phyloP scores from a whole-genome alignment of 2,113 vertebrate genomes.

The Strix uralensis region DNA sequence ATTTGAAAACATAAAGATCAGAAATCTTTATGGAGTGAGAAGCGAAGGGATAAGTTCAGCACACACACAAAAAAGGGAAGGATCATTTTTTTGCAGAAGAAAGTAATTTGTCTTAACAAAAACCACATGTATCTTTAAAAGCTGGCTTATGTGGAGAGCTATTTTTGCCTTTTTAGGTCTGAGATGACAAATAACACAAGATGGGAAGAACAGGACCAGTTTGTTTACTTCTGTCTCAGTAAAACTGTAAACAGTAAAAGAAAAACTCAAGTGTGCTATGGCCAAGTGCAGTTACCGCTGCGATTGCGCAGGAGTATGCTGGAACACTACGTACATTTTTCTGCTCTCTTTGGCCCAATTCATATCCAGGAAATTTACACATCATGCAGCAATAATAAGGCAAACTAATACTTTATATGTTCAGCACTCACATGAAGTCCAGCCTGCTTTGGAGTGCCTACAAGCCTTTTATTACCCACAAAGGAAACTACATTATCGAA shows the following conservation, averaged over 20 bases:
- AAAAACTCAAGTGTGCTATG: neutral
- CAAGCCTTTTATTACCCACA: neutral
- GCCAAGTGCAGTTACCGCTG: rapidly evolving
- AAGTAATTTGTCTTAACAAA: neutral
- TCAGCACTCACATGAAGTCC: neutral
- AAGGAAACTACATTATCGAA: neutral
- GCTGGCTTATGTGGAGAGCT: neutral
- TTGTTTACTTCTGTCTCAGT: conserved; percentile 6
- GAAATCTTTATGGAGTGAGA: neutral
- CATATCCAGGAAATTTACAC: conserved; percentile 26
- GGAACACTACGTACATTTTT: neutral
- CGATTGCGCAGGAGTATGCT: rapidly evolving
- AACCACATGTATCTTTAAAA: neutral
- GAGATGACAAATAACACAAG: neutral
- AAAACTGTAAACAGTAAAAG: neutral
- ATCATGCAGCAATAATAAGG: neutral
- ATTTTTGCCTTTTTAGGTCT: neutral
- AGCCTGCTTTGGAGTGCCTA: neutral
- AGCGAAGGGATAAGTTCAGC: neutral
- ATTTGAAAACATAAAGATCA: neutral
- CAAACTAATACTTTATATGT: neutral
- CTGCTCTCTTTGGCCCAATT: neutral
- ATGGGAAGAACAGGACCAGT: neutral
- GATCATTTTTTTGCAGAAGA: neutral
- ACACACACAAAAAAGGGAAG: neutral